These are phyloP conservation scores for Myoxocephalus aenaeus DNA, from an alignment of 2,797 vertebrate species.

Conservation along the genomic window DNA sequence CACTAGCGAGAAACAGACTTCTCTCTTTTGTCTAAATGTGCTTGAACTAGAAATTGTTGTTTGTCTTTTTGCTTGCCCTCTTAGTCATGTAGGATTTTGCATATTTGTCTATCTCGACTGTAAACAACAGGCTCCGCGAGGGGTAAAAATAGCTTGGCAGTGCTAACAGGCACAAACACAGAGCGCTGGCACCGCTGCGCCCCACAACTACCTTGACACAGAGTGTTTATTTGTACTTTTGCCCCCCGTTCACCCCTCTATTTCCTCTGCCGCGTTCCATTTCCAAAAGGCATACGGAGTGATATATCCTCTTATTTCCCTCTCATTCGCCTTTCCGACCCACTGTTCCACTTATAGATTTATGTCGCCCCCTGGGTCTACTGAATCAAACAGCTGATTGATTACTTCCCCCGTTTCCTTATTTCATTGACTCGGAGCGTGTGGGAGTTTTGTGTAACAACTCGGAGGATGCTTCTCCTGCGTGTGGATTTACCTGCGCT, in stretches of 20 bases:
- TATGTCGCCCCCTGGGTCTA: conserved; percentile 56
- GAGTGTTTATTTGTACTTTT: conserved; percentile 64
- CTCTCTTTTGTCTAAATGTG: conserved; percentile 31
- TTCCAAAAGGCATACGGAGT: conserved; percentile 46
- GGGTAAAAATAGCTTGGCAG: conserved; percentile 69
- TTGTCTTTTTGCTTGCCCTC: conserved; percentile 52
- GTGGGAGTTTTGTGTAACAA: conserved; percentile 43
- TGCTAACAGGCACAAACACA: conserved; percentile 57
- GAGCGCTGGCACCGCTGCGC: conserved; percentile 41
- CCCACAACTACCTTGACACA: conserved; percentile 42
- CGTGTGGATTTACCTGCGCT: conserved; percentile 6
- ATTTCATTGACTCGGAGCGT: conserved; percentile 69
- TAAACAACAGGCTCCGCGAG: conserved; percentile 56
- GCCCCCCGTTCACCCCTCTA: conserved; percentile 46
- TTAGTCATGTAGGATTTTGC: conserved; percentile 59
- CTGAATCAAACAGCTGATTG: conserved; percentile 78
- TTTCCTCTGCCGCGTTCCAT: conserved; percentile 45
- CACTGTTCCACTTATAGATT: conserved; percentile 74
- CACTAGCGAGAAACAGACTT: conserved; percentile 6
- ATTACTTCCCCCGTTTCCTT: conserved; percentile 68
- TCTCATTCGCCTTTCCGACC: conserved; percentile 49
- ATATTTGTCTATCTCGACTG: conserved; percentile 50
- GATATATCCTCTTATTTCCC: conserved; percentile 58
- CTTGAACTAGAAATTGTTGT: conserved; percentile 31
- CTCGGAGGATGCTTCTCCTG: conserved; percentile 22